Percentiles rank a stretch among this genome's conserved stretches.
Evolutionary conservation across 2,888 invertebrate species (phyloP).

Genomic region (Troides helena): DNA sequence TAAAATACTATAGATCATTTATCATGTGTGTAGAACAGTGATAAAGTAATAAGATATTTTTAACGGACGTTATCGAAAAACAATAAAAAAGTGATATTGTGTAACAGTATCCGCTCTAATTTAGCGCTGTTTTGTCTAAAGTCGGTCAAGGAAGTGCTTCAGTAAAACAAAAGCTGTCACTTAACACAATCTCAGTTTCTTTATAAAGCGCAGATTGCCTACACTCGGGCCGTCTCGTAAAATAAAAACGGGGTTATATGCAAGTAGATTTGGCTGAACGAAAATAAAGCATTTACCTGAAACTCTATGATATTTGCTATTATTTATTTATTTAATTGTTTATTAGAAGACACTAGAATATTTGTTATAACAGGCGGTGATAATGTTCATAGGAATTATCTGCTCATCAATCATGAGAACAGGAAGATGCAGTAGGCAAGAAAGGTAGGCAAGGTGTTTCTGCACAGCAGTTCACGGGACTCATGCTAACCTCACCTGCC

Average conservation of each 20-base stretch:
- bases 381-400: too few species aligned
- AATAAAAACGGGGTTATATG: conserved; percentile 21
- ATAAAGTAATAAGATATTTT: not conserved
- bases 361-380: too few species aligned
- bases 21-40: not conserved
- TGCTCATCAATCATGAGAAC: too few species aligned
- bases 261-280: conserved; percentile 12
- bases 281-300: not conserved
- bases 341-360: too few species aligned
- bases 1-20: not conserved
- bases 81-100: not conserved
- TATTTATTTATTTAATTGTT: not conserved
- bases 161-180: conserved; percentile 30
- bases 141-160: conserved; percentile 29
- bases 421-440: too few species aligned
- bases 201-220: conserved; percentile 25
- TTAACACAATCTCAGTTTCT: conserved; percentile 29
- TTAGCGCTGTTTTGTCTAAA: conserved; percentile 20
- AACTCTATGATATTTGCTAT: not conserved
- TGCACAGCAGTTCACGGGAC: too few species aligned
- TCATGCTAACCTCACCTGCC: too few species aligned
- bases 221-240: conserved; percentile 11
- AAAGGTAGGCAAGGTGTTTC: too few species aligned
- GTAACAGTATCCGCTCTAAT: conserved; percentile 7
- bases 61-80: not conserved